A percentile compares a stretch with the other conserved stretches of the same genome.
phyloP scores from a whole-genome alignment of 2,888 invertebrate species.

The Cyaniris semiargus region DNA sequence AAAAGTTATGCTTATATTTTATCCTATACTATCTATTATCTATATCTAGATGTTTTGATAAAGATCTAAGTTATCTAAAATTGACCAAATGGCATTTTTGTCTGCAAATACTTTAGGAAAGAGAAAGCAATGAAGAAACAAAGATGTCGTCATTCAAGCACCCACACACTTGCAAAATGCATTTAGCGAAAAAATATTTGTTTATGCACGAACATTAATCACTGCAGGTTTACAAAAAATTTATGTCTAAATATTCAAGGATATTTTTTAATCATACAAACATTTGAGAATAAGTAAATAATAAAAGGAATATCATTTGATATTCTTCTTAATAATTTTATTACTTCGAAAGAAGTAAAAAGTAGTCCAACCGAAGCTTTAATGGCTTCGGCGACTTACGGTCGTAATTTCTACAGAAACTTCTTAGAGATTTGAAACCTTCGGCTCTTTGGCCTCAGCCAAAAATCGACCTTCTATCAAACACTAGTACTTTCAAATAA shows the following conservation, averaged over 20 bases:
- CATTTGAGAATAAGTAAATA: too few relatives aligned
- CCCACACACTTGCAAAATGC: slow-evolving; percentile 23
- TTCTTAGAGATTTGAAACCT: neutral
- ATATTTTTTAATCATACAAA: neutral
- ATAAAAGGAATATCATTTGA: too few relatives aligned
- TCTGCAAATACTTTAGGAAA: slow-evolving; percentile 17
- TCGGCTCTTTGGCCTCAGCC: neutral
- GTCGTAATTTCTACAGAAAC: neutral
- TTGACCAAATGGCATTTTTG: neutral
- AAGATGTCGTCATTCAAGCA: neutral
- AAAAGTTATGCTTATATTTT: neutral
- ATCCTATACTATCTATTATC: neutral
- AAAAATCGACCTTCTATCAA: too few relatives aligned
- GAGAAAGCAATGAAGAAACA: slow-evolving; percentile 14
- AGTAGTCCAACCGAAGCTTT: too few relatives aligned
- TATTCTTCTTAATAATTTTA: too few relatives aligned
- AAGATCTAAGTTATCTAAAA: neutral
- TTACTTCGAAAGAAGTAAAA: too few relatives aligned
- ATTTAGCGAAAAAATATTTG: slow-evolving; percentile 2
- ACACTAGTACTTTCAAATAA: neutral
- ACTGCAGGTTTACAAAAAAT: neutral
- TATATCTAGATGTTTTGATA: neutral
- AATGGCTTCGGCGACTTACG: too few relatives aligned
- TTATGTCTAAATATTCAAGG: neutral
- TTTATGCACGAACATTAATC: neutral